Evolutionary conservation across 64 coral and sea anemone genomes (phyloP).

Genomic region (Montipora sp.): DNA sequence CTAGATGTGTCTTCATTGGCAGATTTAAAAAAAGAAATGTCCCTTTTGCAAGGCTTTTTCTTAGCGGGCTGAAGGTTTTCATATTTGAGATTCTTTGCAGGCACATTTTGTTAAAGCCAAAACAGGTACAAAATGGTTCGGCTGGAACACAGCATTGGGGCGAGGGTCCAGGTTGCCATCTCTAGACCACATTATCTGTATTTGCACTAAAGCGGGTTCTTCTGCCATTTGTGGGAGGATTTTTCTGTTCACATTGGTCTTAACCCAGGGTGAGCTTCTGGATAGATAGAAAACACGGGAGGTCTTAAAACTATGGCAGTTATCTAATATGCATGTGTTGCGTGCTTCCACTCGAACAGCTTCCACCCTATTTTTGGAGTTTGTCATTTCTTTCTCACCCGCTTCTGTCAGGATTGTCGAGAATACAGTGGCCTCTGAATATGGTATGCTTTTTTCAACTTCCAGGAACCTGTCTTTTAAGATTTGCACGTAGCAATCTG

Average conservation of each 20-base stretch:
- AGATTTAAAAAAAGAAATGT: conserved; percentile 36
- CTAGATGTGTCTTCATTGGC: conserved; percentile 40
- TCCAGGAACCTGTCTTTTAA: conserved; percentile 19
- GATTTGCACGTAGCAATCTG: conserved; percentile 2
- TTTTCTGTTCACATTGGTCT: not conserved
- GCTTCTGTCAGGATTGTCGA: conserved; percentile 17
- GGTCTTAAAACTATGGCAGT: not conserved
- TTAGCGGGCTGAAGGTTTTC: conserved; percentile 28
- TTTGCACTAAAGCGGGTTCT: not conserved
- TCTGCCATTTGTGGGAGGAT: not conserved
- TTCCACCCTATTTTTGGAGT: conserved; percentile 1
- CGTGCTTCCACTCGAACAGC: not conserved
- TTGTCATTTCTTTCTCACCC: conserved; percentile 3
- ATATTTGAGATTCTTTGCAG: not conserved
- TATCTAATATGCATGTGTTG: not conserved
- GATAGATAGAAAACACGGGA: not conserved
- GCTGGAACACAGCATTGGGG: not conserved
- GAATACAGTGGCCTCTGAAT: conserved; percentile 18
- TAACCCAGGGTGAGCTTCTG: not conserved
- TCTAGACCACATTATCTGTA: conserved; percentile 22
- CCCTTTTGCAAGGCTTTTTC: conserved; percentile 42
- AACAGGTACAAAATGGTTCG: conserved; percentile 9
- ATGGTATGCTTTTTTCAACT: not conserved
- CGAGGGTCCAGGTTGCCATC: not conserved
- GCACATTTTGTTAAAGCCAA: not conserved